A percentile compares a stretch with the other conserved stretches of the same genome.
Conservation (phyloP, 2,888 invertebrate genomes). For the Nasonovia ribisnigri region DNA sequence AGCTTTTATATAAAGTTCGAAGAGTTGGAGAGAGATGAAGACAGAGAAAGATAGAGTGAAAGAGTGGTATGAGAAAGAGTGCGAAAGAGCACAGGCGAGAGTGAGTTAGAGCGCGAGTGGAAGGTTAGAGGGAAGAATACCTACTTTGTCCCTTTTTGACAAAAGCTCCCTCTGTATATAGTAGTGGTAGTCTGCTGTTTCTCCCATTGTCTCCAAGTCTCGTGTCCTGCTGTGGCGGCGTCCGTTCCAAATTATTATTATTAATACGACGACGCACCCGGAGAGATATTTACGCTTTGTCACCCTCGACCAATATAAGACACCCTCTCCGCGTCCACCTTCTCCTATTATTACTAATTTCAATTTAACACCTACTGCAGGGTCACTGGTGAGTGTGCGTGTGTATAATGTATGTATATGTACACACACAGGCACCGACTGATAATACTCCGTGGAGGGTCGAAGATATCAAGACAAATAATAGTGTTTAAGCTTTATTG, state of each 20-base stretch:
- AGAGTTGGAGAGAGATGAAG: background rate
- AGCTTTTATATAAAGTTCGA: constrained; percentile 64
- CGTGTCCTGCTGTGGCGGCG: constrained; percentile 59
- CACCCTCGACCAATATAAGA: constrained; percentile 62
- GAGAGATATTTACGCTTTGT: constrained; percentile 63
- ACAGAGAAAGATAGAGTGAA: background rate
- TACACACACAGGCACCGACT: background rate
- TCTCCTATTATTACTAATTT: constrained; percentile 59
- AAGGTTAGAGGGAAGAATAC: constrained; percentile 39
- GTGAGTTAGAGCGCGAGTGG: constrained; percentile 17
- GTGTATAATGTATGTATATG: constrained; percentile 15
- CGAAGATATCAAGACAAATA: constrained; percentile 48
- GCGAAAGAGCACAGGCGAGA: background rate
- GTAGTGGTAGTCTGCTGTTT: constrained; percentile 48
- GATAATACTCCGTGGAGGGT: constrained; percentile 27
- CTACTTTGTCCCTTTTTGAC: constrained; percentile 64
- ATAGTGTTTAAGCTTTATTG: constrained; percentile 59
- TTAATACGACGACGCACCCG: constrained; percentile 48
- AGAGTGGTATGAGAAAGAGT: background rate
- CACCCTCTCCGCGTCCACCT: constrained; percentile 6
- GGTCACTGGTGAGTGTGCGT: background rate
- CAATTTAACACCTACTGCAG: constrained; percentile 55
- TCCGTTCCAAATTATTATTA: constrained; percentile 64
- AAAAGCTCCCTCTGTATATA: constrained; percentile 55
- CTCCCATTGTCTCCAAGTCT: constrained; percentile 56